These are phyloP conservation scores for Nansenia antarctica DNA, from an alignment of 2,113 vertebrate species.

Conservation along the genomic window DNA sequence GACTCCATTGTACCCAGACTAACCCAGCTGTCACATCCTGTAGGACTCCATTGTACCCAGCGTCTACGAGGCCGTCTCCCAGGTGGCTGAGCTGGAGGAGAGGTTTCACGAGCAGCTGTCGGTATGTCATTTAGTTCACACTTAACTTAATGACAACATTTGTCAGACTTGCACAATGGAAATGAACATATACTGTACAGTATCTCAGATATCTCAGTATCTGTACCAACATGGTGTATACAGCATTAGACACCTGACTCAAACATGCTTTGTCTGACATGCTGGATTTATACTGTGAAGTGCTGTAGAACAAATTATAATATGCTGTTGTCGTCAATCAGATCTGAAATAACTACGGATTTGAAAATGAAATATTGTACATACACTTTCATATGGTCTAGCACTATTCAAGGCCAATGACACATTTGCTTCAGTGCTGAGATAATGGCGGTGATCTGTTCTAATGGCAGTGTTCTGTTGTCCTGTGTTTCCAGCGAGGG, in stretches of 20 bases:
- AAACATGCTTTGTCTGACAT: too few species aligned
- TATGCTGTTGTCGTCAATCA: not conserved
- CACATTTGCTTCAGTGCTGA: not conserved
- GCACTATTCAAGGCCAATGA: not conserved
- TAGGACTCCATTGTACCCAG: conserved; percentile 56
- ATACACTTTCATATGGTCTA: too few species aligned
- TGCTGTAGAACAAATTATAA: not conserved
- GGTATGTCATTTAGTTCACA: conserved; percentile 45
- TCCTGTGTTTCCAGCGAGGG: conserved; percentile 38
- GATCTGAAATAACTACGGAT: too few species aligned
- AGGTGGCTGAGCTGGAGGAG: conserved; percentile 64
- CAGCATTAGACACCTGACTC: too few species aligned
- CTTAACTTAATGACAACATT: not conserved
- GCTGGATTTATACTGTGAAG: not conserved
- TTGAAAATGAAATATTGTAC: too few species aligned
- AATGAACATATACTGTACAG: too few species aligned
- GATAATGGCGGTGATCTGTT: not conserved
- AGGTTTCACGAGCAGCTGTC: conserved; percentile 58
- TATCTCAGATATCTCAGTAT: too few species aligned
- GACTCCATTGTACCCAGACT: conserved; percentile 1
- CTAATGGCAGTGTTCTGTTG: not conserved
- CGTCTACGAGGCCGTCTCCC: conserved; percentile 64
- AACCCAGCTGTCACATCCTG: not conserved
- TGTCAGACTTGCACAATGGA: too few species aligned
- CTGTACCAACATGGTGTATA: too few species aligned